These are phyloP conservation scores for Priocnemis perturbator DNA, from an alignment of 2,888 invertebrate genomes.

Conservation along the genomic window DNA sequence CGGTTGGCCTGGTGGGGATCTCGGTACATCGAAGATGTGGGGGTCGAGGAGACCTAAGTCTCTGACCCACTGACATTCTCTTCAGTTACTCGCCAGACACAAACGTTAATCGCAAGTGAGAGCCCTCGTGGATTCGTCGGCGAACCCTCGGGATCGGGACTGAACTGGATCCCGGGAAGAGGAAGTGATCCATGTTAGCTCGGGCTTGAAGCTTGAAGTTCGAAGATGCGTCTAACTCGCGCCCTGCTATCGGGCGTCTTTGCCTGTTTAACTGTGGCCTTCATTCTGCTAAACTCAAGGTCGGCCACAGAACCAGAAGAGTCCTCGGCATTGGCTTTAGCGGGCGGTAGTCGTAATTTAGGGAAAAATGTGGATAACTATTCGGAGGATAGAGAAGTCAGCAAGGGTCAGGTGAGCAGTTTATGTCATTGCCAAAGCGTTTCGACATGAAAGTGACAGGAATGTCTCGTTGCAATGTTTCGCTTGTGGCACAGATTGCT, in stretches of 20 bases:
- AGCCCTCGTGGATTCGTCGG: not conserved
- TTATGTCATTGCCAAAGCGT: too few relatives aligned
- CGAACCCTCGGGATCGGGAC: not conserved
- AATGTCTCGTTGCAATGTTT: not conserved
- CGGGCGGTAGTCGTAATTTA: slow-evolving; percentile 2
- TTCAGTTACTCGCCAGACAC: slow-evolving; percentile 64
- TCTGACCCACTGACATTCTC: slow-evolving; percentile 74
- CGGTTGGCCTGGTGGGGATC: slow-evolving; percentile 39
- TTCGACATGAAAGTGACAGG: not conserved
- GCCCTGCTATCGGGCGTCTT: slow-evolving; percentile 49
- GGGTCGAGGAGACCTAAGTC: slow-evolving; percentile 60
- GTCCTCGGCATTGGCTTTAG: slow-evolving; percentile 10
- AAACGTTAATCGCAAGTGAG: slow-evolving; percentile 52
- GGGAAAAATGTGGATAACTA: slow-evolving; percentile 5
- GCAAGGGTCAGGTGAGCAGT: slow-evolving; percentile 44
- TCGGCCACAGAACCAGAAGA: slow-evolving; percentile 39
- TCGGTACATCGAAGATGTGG: slow-evolving; percentile 57
- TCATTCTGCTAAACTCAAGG: slow-evolving; percentile 55
- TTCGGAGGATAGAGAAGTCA: slow-evolving; percentile 2
- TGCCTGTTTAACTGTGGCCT: slow-evolving; percentile 52
- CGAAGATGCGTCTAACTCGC: slow-evolving; percentile 61
- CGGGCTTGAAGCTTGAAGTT: too few relatives aligned
- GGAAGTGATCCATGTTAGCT: too few relatives aligned
- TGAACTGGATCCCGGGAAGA: not conserved
- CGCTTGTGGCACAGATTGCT: too few relatives aligned